phyloP scores from a whole-genome alignment of 2,797 vertebrate genomes.

The Phrynocephalus forsythii region DNA sequence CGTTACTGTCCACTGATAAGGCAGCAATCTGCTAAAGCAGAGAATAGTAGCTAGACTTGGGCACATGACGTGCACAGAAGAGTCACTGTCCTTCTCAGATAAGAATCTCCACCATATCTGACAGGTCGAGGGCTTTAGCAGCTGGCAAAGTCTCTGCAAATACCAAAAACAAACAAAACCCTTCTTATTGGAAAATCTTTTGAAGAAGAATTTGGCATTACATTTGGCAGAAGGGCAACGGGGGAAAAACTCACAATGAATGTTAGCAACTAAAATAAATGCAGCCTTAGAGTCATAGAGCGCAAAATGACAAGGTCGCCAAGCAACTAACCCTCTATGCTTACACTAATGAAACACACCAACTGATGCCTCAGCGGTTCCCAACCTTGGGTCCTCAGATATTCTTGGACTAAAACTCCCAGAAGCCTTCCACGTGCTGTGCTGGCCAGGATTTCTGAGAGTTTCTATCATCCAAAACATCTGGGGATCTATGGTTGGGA shows the following conservation, averaged over 20 bases:
- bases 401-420: too few relatives aligned
- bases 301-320: neutral
- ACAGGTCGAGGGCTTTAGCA: slow-evolving; percentile 72
- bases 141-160: slow-evolving; percentile 60
- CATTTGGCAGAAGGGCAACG: neutral
- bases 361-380: neutral
- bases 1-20: neutral
- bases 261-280: neutral
- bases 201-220: neutral
- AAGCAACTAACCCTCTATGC: neutral
- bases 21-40: slow-evolving; percentile 13
- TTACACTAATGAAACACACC: neutral
- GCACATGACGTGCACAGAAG: neutral
- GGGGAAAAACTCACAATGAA: neutral
- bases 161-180: neutral
- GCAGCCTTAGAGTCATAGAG: neutral
- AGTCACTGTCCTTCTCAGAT: slow-evolving; percentile 69
- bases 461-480: too few relatives aligned
- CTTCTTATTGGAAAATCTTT: neutral
- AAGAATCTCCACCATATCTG: slow-evolving; percentile 83
- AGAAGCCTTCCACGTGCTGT: neutral
- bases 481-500: too few relatives aligned
- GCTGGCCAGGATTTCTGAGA: too few relatives aligned
- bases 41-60: slow-evolving; percentile 17
- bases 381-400: too few relatives aligned